Percentiles rank a stretch among this genome's conserved stretches.
phyloP scores from a whole-genome alignment of 2,113 vertebrate genomes.

The Mormoops blainvillei region DNA sequence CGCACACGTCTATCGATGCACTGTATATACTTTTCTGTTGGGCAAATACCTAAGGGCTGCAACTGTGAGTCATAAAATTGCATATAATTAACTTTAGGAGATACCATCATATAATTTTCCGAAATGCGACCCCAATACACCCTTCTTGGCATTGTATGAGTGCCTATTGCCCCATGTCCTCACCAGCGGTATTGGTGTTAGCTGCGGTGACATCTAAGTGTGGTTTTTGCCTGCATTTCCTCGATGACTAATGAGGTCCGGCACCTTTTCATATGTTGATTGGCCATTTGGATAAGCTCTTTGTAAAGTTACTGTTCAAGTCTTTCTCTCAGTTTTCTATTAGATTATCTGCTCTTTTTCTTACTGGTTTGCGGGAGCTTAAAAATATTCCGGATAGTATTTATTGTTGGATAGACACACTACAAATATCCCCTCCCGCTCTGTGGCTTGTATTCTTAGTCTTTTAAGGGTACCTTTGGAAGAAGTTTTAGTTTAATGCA shows the following conservation, averaged over 20 bases:
- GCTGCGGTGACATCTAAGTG: neutral
- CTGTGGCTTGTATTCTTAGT: neutral
- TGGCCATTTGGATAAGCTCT: neutral
- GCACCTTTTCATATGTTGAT: neutral
- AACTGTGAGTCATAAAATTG: slow-evolving; percentile 13
- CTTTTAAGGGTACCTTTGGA: neutral
- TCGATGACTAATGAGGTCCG: slow-evolving; percentile 11
- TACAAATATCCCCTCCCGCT: neutral
- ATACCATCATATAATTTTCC: slow-evolving; percentile 2
- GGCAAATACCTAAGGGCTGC: neutral
- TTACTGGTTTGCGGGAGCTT: neutral
- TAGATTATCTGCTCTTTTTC: neutral
- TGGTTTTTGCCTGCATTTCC: slow-evolving; percentile 27
- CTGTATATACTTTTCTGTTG: neutral
- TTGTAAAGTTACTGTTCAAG: neutral
- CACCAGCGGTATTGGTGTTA: neutral
- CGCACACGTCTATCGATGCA: neutral
- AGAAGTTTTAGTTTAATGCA: slow-evolving; percentile 1
- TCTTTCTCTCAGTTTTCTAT: neutral
- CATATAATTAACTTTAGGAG: slow-evolving; percentile 31
- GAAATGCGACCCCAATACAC: neutral
- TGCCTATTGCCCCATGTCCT: neutral
- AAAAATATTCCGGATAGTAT: neutral
- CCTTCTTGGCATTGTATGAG: neutral
- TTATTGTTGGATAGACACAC: neutral